Conservation (phyloP, 2,113 vertebrate species). For the Poecile atricapillus region DNA sequence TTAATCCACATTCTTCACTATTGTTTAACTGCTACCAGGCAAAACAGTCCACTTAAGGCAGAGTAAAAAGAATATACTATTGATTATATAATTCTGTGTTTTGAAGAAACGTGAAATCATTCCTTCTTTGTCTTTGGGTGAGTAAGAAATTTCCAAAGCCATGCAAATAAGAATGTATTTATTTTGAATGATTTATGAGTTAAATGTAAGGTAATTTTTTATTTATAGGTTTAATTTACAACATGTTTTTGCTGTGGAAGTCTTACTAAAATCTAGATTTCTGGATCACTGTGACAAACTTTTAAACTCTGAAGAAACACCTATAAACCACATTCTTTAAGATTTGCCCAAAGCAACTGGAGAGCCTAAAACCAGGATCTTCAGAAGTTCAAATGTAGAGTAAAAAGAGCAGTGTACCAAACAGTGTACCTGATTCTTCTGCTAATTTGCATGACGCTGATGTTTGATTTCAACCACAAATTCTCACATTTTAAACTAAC, state of each 20-base stretch:
- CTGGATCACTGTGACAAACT: background rate
- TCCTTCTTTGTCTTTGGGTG: background rate
- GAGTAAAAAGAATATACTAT: background rate
- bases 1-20: background rate
- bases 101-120: background rate
- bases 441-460: background rate
- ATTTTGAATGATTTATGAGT: background rate
- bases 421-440: background rate
- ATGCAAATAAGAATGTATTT: background rate
- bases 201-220: background rate
- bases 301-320: background rate
- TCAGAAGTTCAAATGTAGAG: background rate
- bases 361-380: background rate
- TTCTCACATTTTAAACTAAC: background rate
- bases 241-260: background rate
- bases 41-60: background rate
- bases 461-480: background rate
- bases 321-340: background rate
- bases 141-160: background rate
- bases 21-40: conserved; percentile 5
- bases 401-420: background rate
- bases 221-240: background rate
- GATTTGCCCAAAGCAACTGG: background rate
- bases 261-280: background rate
- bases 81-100: background rate